Conservation (phyloP, 2,888 invertebrate genomes). For the Orchestes rusci region DNA sequence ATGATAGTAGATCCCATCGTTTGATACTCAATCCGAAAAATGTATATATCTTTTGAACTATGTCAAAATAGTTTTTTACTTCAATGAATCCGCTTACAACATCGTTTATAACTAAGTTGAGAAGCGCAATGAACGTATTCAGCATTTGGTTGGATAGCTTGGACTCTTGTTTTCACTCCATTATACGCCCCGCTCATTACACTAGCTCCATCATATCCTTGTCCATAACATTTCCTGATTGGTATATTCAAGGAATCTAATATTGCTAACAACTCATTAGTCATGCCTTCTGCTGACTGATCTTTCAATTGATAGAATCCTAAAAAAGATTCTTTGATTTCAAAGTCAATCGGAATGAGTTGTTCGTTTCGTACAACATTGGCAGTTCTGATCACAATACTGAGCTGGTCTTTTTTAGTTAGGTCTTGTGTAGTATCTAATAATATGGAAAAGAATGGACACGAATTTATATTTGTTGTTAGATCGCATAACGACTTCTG, state of each 20-base stretch:
- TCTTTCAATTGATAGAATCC: slow-evolving; percentile 27
- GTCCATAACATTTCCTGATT: slow-evolving; percentile 19
- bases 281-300: slow-evolving; percentile 29
- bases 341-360: background rate
- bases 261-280: slow-evolving; percentile 8
- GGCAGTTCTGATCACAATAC: slow-evolving; percentile 27
- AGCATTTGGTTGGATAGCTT: slow-evolving; percentile 13
- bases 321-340: slow-evolving; percentile 29
- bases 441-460: slow-evolving; percentile 28
- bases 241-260: slow-evolving; percentile 16
- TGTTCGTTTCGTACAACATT: slow-evolving; percentile 8
- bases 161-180: slow-evolving; percentile 20
- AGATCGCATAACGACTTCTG: slow-evolving; percentile 5
- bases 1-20: slow-evolving; percentile 1
- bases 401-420: slow-evolving; percentile 34
- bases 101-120: slow-evolving; percentile 23
- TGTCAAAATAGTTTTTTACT: slow-evolving; percentile 24
- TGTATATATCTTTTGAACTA: slow-evolving; percentile 24
- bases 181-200: slow-evolving; percentile 30
- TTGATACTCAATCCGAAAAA: slow-evolving; percentile 22
- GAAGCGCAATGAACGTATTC: slow-evolving; percentile 17
- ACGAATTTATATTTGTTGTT: slow-evolving; percentile 19
- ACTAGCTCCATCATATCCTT: slow-evolving; percentile 31
- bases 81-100: slow-evolving; percentile 21
- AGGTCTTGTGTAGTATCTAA: slow-evolving; percentile 31